These are phyloP conservation scores for Aulostomus chinensis DNA, from an alignment of 2,797 vertebrate genomes.

Conservation along the genomic window DNA sequence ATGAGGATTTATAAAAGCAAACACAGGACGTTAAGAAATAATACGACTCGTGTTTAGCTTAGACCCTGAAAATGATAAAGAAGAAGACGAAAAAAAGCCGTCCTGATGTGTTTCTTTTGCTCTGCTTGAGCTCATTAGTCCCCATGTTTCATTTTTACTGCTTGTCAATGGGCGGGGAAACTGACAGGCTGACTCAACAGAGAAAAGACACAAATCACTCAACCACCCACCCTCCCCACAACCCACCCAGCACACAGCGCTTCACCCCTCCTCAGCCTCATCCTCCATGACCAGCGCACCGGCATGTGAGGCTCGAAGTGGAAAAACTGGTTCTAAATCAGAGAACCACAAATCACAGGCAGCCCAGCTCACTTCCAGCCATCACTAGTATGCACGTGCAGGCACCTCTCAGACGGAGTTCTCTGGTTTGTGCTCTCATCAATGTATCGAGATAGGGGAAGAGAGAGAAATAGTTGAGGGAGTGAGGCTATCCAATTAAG, in stretches of 20 bases:
- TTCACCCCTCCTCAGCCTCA: slow-evolving; percentile 7
- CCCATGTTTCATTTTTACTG: slow-evolving; percentile 36
- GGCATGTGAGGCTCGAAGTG: slow-evolving; percentile 48
- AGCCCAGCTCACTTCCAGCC: slow-evolving; percentile 30
- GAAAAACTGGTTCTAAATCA: slow-evolving; percentile 50
- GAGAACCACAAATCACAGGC: slow-evolving; percentile 58
- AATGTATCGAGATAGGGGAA: slow-evolving; percentile 44
- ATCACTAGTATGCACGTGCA: slow-evolving; percentile 32
- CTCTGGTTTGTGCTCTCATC: slow-evolving; percentile 59
- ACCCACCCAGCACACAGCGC: neutral
- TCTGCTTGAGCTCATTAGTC: slow-evolving; percentile 2
- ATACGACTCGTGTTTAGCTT: slow-evolving; percentile 2
- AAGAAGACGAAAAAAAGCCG: neutral
- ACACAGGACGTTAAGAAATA: slow-evolving; percentile 16
- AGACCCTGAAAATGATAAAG: neutral
- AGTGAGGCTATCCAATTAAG: slow-evolving; percentile 66
- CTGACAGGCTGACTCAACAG: slow-evolving; percentile 27
- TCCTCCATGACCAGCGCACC: slow-evolving; percentile 28
- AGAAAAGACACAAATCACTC: slow-evolving; percentile 42
- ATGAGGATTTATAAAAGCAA: slow-evolving; percentile 43
- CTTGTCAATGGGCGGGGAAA: slow-evolving; percentile 8
- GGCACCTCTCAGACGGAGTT: slow-evolving; percentile 38
- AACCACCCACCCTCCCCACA: neutral
- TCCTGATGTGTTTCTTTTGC: neutral
- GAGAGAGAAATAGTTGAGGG: slow-evolving; percentile 52